phyloP scores from a whole-genome alignment of 2,888 invertebrate species.

The Allacma fusca region DNA sequence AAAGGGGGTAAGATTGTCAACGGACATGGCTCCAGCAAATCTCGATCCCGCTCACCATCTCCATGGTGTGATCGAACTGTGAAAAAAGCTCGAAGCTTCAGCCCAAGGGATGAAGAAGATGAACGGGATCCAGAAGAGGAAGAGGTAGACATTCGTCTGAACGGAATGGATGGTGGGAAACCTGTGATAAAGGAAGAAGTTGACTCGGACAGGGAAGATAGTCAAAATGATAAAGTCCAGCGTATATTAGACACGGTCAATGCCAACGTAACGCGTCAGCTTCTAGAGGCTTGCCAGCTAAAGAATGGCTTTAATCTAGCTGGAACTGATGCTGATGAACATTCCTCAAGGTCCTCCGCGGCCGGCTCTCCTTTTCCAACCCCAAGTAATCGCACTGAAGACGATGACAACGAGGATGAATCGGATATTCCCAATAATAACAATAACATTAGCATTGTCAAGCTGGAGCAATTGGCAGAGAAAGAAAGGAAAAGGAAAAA shows the following conservation, averaged over 20 bases:
- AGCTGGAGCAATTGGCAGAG: conserved; percentile 50
- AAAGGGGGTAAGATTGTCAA: conserved; percentile 50
- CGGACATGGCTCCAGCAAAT: conserved; percentile 30
- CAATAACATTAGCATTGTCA: conserved; percentile 49
- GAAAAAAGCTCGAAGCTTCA: conserved; percentile 4
- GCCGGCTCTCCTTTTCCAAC: conserved; percentile 43
- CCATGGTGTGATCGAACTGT: conserved; percentile 9
- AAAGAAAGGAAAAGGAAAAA: conserved; percentile 54
- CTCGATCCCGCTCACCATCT: conserved; percentile 44
- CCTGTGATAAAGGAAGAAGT: conserved; percentile 58
- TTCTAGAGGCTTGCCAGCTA: conserved; percentile 73
- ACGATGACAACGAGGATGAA: conserved; percentile 47
- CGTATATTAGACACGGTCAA: conserved; percentile 78
- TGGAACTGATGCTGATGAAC: conserved; percentile 47
- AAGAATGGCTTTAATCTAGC: conserved; percentile 63
- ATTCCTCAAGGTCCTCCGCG: conserved; percentile 49
- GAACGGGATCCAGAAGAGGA: conserved; percentile 47
- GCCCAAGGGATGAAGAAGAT: conserved; percentile 49
- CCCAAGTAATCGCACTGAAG: conserved; percentile 40
- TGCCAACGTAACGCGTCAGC: conserved; percentile 77
- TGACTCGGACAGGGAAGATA: conserved; percentile 55
- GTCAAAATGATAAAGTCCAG: conserved; percentile 67
- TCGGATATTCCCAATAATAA: conserved; percentile 60
- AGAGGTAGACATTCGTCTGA: conserved; percentile 53
- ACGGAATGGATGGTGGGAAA: conserved; percentile 37